Evolutionary conservation across 1,140 invertebrate genomes (phyloP).

Genomic region (Mizuhopecten yessoensis): DNA sequence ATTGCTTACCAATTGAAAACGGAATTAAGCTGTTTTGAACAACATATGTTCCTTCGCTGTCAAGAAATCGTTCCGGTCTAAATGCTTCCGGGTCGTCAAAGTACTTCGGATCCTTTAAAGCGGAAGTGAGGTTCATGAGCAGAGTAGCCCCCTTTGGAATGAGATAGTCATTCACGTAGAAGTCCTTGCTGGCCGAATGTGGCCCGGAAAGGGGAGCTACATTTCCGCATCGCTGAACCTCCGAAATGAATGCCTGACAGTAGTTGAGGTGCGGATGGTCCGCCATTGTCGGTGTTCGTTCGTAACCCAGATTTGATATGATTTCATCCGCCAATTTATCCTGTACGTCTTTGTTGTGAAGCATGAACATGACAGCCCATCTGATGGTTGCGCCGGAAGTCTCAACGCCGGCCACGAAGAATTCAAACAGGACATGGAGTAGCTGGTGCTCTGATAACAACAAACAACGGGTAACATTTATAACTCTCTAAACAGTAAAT

Average conservation of each 20-base stretch:
- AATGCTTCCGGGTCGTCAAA: conserved; percentile 50
- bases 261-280: conserved; percentile 51
- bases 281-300: not conserved
- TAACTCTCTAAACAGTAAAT: too few species aligned
- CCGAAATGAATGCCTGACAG: conserved; percentile 52
- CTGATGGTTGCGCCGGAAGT: conserved; percentile 43
- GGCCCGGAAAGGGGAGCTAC: conserved; percentile 47
- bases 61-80: conserved; percentile 51
- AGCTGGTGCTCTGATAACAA: conserved; percentile 47
- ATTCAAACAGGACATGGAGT: conserved; percentile 39
- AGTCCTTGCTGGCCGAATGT: conserved; percentile 50
- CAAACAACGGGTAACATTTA: too few species aligned
- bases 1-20: conserved; percentile 56
- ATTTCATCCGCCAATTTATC: conserved; percentile 48
- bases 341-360: conserved; percentile 42
- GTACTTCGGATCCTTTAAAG: conserved; percentile 12
- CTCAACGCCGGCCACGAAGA: conserved; percentile 48
- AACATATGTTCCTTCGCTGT: conserved; percentile 37
- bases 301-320: conserved; percentile 8
- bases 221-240: conserved; percentile 54
- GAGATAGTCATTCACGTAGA: conserved; percentile 60
- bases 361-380: conserved; percentile 42
- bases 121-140: conserved; percentile 45
- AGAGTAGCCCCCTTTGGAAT: conserved; percentile 58
- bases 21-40: conserved; percentile 44